Evolutionary conservation across 2,113 vertebrate species (phyloP), one percentile per base, ranked within the genome.

Genomic region (Pachycephala philippinensis): DNA sequence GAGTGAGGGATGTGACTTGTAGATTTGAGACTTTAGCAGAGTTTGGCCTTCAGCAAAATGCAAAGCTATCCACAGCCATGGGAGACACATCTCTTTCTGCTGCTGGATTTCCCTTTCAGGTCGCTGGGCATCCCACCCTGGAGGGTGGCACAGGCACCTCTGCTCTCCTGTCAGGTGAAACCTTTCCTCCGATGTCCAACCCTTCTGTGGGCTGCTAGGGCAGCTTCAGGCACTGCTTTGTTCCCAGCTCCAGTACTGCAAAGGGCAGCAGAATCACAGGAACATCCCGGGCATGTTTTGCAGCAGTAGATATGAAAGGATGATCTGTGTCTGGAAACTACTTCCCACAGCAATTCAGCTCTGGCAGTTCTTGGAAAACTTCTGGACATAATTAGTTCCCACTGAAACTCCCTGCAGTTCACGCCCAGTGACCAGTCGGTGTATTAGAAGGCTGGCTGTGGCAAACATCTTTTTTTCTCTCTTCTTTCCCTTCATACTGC

Each of bases 351-450:
- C 84, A 83, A 35, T 83, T 87, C 8, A 18, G 28, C 44, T n/a
- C 50, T 92, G 83, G 49, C 37, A 64, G 40, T 75, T 92, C 92
- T 93, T 93, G 86, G 92, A 90, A 95, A 86, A 86, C 61, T 87
- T 72, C 84, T 78, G 83, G 80, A 85, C 22, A 8, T 89, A 64
- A 81, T 64, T 74, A 90, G 26, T 84, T 96, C 52, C 28, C 83
- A 61, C 72, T 86, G 92, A 90, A 94, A 35, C 82, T 89, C 78
- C 42, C 88, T 11, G 3, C 52, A 63, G 30, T 45, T 92, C 53
- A 85, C 2, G 0, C 66, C 70, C 83, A 64, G 66, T 90, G 54
- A 76, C 78, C 70, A 61, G 22, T 11, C 2, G 0, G n/a, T 61
- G 49, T 53, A 3, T 70, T 77, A 80, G 56, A 39, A 69, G 61